Evolutionary conservation across 2,113 vertebrate genomes (phyloP).

Genomic region (Polyodon spathula): DNA sequence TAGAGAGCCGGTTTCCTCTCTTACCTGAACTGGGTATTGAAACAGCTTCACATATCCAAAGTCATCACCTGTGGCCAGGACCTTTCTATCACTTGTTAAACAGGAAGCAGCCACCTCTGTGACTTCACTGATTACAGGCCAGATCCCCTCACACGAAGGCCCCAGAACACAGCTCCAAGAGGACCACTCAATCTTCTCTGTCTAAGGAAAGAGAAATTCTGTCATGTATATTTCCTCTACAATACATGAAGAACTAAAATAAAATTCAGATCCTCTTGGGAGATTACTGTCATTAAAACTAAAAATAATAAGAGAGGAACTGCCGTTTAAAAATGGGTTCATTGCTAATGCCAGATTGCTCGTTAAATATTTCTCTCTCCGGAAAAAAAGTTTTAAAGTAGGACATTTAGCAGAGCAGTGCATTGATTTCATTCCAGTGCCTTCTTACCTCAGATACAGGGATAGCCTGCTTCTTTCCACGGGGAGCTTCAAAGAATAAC

Average conservation of each 20-base stretch:
- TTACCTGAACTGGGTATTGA: conserved; percentile 86
- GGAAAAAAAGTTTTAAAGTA: conserved; percentile 30
- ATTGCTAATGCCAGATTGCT: conserved; percentile 45
- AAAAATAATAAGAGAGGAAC: too few species aligned
- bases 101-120: conserved; percentile 82
- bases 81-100: conserved; percentile 76
- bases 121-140: conserved; percentile 89
- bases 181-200: conserved; percentile 89
- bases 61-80: conserved; percentile 92
- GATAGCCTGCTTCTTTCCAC: conserved; percentile 87
- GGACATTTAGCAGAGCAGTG: conserved; percentile 11
- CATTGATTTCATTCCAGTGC: conserved; percentile 12
- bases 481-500: conserved; percentile 93
- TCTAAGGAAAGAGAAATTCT: conserved; percentile 52
- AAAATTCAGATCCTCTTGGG: too few species aligned
- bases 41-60: conserved; percentile 96
- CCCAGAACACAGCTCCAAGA: conserved; percentile 94
- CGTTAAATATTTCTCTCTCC: conserved; percentile 27
- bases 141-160: conserved; percentile 82
- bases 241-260: too few species aligned
- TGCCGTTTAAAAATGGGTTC: too few species aligned
- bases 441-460: conserved; percentile 72
- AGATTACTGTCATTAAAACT: too few species aligned
- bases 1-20: conserved; percentile 17
- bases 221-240: too few species aligned